phyloP scores from a whole-genome alignment of 2,113 vertebrate genomes.

The Cepphus grylle region DNA sequence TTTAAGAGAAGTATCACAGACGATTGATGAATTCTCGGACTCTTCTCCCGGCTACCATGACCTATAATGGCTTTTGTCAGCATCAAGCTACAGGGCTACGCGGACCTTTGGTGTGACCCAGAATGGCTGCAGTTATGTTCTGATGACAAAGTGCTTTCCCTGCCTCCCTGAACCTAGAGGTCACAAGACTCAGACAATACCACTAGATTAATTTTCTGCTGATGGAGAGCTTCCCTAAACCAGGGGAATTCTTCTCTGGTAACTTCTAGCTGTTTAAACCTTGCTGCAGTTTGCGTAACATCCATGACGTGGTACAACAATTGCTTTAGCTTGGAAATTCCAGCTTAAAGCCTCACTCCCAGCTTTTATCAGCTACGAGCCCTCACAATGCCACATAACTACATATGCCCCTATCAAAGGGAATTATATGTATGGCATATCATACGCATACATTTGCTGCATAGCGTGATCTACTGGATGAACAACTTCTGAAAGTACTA shows the following conservation, averaged over 20 bases:
- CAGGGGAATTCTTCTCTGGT: neutral
- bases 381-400: neutral
- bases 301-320: rapidly evolving
- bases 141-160: neutral
- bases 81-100: neutral
- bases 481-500: neutral
- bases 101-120: neutral
- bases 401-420: rapidly evolving
- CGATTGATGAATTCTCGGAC: neutral
- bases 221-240: neutral
- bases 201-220: neutral
- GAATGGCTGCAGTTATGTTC: neutral
- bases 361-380: rapidly evolving
- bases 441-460: neutral
- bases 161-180: neutral
- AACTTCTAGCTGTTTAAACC: neutral
- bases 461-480: neutral
- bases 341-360: neutral
- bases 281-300: neutral
- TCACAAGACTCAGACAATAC: neutral
- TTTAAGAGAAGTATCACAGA: neutral
- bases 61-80: neutral
- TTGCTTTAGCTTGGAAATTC: neutral
- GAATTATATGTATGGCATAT: neutral
- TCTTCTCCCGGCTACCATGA: neutral